phyloP scores from a whole-genome alignment of 2,888 invertebrate genomes.

The Drosophila prolongata region DNA sequence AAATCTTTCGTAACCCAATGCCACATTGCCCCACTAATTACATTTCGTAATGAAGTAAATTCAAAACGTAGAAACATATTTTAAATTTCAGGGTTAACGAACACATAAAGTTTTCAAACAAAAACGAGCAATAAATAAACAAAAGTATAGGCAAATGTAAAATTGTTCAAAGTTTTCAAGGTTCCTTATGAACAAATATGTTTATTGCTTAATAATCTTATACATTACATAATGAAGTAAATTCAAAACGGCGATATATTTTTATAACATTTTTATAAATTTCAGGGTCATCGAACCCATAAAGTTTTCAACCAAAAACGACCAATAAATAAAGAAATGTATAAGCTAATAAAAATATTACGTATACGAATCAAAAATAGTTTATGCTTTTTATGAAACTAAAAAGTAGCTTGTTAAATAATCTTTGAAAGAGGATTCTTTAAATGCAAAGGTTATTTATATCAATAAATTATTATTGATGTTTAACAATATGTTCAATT shows the following conservation, averaged over 20 bases:
- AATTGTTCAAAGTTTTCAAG: not conserved
- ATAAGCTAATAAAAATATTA: not conserved
- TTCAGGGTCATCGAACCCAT: slow-evolving; percentile 19
- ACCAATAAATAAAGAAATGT: slow-evolving; percentile 7
- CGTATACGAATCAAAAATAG: not conserved
- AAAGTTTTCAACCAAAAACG: not conserved
- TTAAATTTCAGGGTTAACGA: slow-evolving; percentile 13
- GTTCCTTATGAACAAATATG: too few relatives aligned
- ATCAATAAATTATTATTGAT: too few relatives aligned
- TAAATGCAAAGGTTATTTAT: too few relatives aligned
- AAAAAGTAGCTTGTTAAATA: too few relatives aligned
- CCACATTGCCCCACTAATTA: slow-evolving; percentile 2
- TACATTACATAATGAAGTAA: slow-evolving; percentile 12
- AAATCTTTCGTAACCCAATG: slow-evolving; percentile 10
- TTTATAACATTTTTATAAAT: not conserved
- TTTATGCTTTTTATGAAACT: too few relatives aligned
- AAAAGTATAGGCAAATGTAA: not conserved
- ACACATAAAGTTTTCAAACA: slow-evolving; percentile 5
- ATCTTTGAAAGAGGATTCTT: too few relatives aligned
- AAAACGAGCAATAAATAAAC: slow-evolving; percentile 6
- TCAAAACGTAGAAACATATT: slow-evolving; percentile 1
- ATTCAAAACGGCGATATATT: slow-evolving; percentile 1
- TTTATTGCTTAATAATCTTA: too few relatives aligned
- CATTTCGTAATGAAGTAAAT: slow-evolving; percentile 16
- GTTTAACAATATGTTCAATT: too few relatives aligned